phyloP scores from a whole-genome alignment of 1,140 invertebrate species.

The Heterodera schachtii region DNA sequence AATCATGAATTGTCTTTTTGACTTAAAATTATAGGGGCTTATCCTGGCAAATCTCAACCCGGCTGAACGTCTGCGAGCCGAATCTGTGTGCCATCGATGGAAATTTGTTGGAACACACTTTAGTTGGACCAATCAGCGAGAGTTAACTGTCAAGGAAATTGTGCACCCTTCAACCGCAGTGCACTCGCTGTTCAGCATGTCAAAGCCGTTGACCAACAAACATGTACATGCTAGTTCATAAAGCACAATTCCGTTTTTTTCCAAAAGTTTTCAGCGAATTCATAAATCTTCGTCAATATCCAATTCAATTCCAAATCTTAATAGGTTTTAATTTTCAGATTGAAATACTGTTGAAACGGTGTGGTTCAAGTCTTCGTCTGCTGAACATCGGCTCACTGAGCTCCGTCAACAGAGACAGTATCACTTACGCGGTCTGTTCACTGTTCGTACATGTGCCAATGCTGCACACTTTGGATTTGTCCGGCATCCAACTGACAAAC shows the following conservation, averaged over 20 bases:
- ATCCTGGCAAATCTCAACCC: constrained; percentile 19
- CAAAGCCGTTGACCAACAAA: neutral
- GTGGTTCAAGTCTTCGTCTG: constrained; percentile 1
- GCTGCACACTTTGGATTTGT: constrained; percentile 18
- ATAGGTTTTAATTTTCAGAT: constrained; percentile 3
- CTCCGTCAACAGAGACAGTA: neutral
- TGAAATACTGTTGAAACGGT: constrained; percentile 22
- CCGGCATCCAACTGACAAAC: constrained; percentile 23
- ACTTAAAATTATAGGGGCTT: constrained; percentile 11
- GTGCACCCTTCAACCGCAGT: neutral
- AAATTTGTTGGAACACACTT: constrained; percentile 1
- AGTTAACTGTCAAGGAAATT: neutral
- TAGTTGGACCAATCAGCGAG: constrained; percentile 15
- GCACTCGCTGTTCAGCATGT: constrained; percentile 4
- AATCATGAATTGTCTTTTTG: too few relatives aligned
- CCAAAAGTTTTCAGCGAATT: neutral
- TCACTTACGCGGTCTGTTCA: constrained; percentile 20
- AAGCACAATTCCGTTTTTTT: neutral
- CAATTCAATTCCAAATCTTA: neutral
- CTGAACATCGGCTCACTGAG: constrained; percentile 12
- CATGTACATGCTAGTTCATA: neutral
- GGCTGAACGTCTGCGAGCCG: constrained; percentile 15
- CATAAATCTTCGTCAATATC: too few relatives aligned
- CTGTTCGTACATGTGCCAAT: neutral
- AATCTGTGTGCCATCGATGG: constrained; percentile 15